Conservation (phyloP, 2,113 vertebrate species). For the Heliornis fulica region DNA sequence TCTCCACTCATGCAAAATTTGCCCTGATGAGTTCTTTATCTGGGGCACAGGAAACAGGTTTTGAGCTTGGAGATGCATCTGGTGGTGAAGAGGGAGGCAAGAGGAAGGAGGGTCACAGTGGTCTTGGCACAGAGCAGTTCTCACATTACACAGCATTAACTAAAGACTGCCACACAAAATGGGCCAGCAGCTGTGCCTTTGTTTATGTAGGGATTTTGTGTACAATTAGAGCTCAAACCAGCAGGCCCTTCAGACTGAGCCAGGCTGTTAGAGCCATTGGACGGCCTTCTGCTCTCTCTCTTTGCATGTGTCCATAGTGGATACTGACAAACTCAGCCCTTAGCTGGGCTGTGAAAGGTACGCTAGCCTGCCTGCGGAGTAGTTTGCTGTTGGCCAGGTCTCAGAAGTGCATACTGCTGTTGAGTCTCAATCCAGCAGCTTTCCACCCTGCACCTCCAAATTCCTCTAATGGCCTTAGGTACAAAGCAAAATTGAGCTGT, state of each 20-base stretch:
- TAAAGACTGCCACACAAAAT: background rate
- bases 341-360: background rate
- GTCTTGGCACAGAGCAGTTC: background rate
- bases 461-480: background rate
- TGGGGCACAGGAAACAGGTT: accelerated
- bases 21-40: background rate
- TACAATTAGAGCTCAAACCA: background rate
- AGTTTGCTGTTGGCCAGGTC: background rate
- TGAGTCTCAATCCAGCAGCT: background rate
- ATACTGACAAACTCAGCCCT: background rate
- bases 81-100: background rate
- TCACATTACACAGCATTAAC: constrained; percentile 1
- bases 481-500: background rate
- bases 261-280: background rate
- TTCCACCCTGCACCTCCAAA: background rate
- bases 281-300: background rate
- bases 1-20: background rate
- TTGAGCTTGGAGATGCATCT: background rate
- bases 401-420: accelerated
- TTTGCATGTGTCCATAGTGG: accelerated
- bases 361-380: background rate
- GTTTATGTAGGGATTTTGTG: background rate
- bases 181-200: background rate
- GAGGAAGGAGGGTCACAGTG: background rate
- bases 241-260: background rate